phyloP scores from a whole-genome alignment of 2,797 vertebrate species.

The Otolemur crassicaudatus region DNA sequence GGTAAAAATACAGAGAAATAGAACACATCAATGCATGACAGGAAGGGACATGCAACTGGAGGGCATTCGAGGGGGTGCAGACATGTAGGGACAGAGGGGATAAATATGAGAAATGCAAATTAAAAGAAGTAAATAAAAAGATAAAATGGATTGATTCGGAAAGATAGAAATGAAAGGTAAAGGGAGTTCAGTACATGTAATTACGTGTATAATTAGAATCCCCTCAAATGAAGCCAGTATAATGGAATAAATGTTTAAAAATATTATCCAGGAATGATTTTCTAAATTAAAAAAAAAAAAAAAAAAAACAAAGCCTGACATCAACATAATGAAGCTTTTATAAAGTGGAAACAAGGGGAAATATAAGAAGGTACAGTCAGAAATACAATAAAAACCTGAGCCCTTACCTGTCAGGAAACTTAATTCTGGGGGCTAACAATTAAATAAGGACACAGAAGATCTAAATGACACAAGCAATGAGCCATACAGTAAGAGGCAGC shows the following conservation, averaged over 20 bases:
- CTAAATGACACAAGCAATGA: background rate
- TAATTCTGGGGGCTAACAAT: background rate
- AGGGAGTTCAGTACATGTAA: background rate
- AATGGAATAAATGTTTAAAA: constrained; percentile 29
- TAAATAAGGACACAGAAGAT: background rate
- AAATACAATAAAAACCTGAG: background rate
- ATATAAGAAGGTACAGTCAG: background rate
- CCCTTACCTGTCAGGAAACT: background rate
- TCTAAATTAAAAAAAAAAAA: background rate
- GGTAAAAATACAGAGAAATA: background rate
- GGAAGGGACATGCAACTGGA: background rate
- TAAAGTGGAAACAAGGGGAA: background rate
- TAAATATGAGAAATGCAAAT: background rate
- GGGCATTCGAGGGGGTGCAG: background rate
- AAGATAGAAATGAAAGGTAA: background rate
- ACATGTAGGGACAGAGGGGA: background rate
- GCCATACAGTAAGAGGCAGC: background rate
- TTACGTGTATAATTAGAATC: background rate
- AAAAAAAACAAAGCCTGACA: background rate
- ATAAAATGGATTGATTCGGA: background rate
- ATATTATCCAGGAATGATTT: background rate
- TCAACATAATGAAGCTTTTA: background rate
- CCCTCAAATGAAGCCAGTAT: background rate
- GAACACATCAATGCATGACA: background rate
- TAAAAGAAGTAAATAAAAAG: background rate